Base-by-base conservation (phyloP, 2,888 invertebrate species). In the Reticulitermes lucifugus region DNA sequence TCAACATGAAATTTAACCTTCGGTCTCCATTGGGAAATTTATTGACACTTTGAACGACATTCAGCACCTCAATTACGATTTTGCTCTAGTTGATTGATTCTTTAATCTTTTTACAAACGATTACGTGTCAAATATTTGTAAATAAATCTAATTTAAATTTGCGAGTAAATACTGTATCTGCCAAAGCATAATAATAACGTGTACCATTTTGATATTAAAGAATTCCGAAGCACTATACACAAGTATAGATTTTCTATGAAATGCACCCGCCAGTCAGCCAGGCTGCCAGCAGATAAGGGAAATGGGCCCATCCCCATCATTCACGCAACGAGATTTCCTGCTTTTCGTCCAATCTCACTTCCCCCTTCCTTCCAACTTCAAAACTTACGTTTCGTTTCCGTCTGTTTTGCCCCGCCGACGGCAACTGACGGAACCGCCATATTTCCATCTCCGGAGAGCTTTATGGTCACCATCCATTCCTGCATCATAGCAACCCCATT, bases 261-360 rank as follows among this genome's bases (percentile, higher is more conserved):
- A 65, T 65, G n/a, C 65, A 65, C 65, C n/a, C 65, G 65, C n/a
- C 25, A 65, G 25, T 65, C 65, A 65, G 65, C 9, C 25, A 65
- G n/a, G 43, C 79, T 46, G 79, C 29, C 51, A 21, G 18, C 29
- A 79, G 59, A 55, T 79, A 51, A 79, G 46, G 46, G 79, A 79
- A 79, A 79, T 79, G 79, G 51, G 21, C 46, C 25, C 43, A 12
- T 41, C 51, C 18, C 46, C 79, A 79, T 79, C 18, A 29, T 79
- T 79, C 41, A 41, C 41, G 73, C 73, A 25, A 73, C 41, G 35
- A 73, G 29, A 73, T 73, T 73, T 73, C 73, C 73, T 80, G 80
- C 43, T 46, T 43, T 79, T 79, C 79, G 35, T 80, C 80, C 59
- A 80, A 80, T 80, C 80, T 60, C 79, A 79, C 46, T 79, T 79